Evolutionary conservation across 2,888 invertebrate genomes (phyloP).

Genomic region (Teinopalpus imperialis): DNA sequence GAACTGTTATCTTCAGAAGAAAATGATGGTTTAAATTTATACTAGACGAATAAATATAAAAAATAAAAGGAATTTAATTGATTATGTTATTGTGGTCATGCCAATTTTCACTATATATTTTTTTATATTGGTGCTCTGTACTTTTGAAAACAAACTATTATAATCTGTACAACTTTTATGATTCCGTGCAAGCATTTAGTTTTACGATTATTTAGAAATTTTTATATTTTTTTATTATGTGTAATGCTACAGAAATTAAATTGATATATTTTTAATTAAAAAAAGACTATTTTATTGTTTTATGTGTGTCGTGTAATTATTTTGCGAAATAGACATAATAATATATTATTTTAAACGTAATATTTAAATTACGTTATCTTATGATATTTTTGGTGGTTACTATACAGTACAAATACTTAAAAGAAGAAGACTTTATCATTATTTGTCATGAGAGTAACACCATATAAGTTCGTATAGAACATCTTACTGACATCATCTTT

Average conservation of each 20-base stretch:
- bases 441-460: too few relatives aligned
- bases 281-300: conserved; percentile 19
- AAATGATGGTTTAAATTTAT: conserved; percentile 7
- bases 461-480: too few relatives aligned
- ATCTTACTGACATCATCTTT: too few relatives aligned
- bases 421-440: too few relatives aligned
- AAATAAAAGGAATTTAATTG: background rate
- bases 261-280: conserved; percentile 7
- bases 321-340: conserved; percentile 3
- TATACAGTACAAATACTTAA: background rate
- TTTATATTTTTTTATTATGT: conserved; percentile 31
- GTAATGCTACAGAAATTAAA: conserved; percentile 12
- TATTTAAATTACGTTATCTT: conserved; percentile 5
- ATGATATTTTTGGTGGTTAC: conserved; percentile 7
- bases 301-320: conserved; percentile 21
- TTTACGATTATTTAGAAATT: conserved; percentile 34
- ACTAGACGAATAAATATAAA: too few relatives aligned
- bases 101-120: conserved; percentile 23
- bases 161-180: conserved; percentile 37
- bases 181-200: conserved; percentile 70
- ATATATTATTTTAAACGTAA: conserved; percentile 3
- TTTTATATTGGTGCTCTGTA: conserved; percentile 50
- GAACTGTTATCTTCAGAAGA: too few relatives aligned
- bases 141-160: conserved; percentile 23
- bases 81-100: conserved; percentile 6